Evolutionary conservation across 2,797 vertebrate species (phyloP).

Genomic region (Neoniphon sammara): DNA sequence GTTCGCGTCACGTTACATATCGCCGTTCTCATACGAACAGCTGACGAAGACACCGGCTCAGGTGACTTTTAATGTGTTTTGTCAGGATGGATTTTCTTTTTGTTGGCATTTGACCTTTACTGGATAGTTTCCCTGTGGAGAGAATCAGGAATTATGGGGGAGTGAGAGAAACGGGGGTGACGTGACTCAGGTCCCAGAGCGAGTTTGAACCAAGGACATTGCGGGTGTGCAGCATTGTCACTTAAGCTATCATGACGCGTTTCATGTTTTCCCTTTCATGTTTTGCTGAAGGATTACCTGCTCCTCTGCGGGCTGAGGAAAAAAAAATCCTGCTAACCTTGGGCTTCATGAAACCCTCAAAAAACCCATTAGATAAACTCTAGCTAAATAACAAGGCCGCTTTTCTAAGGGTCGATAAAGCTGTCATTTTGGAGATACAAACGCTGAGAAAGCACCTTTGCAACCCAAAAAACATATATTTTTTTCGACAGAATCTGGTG

Average conservation of each 20-base stretch:
- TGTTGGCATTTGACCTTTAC: conserved; percentile 22
- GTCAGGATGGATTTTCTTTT: background rate
- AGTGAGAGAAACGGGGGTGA: background rate
- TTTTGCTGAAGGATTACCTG: no score
- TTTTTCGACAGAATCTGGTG: background rate
- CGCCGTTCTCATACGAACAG: conserved; percentile 28
- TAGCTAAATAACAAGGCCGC: background rate
- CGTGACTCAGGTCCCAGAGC: background rate
- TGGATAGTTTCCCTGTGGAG: background rate
- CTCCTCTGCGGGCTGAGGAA: no score
- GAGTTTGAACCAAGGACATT: no score
- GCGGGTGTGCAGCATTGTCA: no score
- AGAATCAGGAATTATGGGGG: conserved; percentile 1
- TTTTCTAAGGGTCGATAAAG: no score
- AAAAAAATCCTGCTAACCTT: background rate
- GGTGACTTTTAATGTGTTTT: no score
- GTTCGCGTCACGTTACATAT: conserved; percentile 23
- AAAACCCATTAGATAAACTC: background rate
- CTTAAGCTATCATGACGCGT: no score
- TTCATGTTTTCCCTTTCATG: conserved; percentile 1
- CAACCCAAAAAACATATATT: no score
- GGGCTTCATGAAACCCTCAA: background rate
- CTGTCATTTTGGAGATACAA: no score
- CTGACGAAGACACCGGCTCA: no score
- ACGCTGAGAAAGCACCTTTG: no score